A percentile compares a stretch with the other conserved stretches of the same genome.
Conservation (phyloP, 1,140 invertebrate species). For the Magallana gigas region DNA sequence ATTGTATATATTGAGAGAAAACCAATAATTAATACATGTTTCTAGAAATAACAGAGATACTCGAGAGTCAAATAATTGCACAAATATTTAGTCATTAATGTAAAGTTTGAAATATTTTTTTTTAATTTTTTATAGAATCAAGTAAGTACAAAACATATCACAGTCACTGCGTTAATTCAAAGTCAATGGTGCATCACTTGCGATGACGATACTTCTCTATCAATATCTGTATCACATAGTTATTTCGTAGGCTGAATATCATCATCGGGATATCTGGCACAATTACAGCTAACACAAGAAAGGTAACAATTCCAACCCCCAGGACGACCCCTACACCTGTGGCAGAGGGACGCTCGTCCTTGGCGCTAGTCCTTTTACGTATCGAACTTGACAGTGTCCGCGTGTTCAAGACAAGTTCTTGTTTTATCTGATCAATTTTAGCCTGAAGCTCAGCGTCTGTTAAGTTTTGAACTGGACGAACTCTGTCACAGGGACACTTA, state of each 20-base stretch:
- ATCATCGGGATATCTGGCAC: neutral
- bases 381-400: neutral
- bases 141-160: neutral
- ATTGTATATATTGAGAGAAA: no score
- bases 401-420: slow-evolving; percentile 3
- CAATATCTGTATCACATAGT: neutral
- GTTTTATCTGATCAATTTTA: slow-evolving; percentile 17
- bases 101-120: no score
- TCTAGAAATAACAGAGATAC: no score
- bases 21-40: no score
- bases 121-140: no score
- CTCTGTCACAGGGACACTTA: neutral
- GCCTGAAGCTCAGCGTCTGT: neutral
- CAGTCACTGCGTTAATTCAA: neutral
- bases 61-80: no score
- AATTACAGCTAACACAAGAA: neutral
- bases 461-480: neutral
- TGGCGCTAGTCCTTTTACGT: slow-evolving; percentile 20
- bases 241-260: neutral
- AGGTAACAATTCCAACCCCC: neutral
- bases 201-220: neutral
- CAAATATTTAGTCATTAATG: no score
- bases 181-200: neutral
- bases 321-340: neutral
- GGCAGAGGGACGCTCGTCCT: slow-evolving; percentile 14